Percentiles rank a stretch among this genome's conserved stretches.
These are phyloP conservation scores for Cyanoderma ruficeps DNA, from an alignment of 2,113 vertebrate genomes.

Conservation along the genomic window DNA sequence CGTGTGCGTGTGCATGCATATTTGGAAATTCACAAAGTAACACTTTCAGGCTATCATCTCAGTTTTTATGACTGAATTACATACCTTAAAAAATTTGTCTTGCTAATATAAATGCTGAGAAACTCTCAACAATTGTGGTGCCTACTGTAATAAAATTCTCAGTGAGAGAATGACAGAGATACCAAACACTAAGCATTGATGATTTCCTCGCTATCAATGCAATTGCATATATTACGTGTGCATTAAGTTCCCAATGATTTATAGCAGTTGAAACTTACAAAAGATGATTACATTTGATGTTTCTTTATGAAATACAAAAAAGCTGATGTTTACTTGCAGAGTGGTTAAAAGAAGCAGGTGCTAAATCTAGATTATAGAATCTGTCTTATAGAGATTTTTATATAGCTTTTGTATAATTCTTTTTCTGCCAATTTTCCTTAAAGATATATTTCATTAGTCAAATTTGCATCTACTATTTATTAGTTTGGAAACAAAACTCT, in stretches of 20 bases:
- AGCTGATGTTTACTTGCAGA: conserved; percentile 37
- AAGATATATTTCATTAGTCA: conserved; percentile 22
- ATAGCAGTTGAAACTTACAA: conserved; percentile 60
- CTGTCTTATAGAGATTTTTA: conserved; percentile 37
- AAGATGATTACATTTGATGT: conserved; percentile 41
- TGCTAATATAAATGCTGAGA: conserved; percentile 20
- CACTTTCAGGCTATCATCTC: neutral
- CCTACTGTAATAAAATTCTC: neutral
- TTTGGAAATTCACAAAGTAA: conserved; percentile 13
- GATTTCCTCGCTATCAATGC: conserved; percentile 42
- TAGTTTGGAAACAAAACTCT: neutral
- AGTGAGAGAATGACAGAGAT: conserved; percentile 19
- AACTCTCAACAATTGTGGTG: neutral
- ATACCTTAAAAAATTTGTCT: conserved; percentile 29
- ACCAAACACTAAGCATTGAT: conserved; percentile 39
- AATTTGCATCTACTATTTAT: conserved; percentile 13
- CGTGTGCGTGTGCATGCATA: too few species aligned
- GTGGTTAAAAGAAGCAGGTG: conserved; percentile 45
- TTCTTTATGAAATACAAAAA: conserved; percentile 61
- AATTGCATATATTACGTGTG: conserved; percentile 55
- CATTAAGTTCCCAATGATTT: conserved; percentile 51
- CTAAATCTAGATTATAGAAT: conserved; percentile 40
- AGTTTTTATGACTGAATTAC: conserved; percentile 4
- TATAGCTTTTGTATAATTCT: conserved; percentile 43
- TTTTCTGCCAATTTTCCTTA: conserved; percentile 45